Conservation (phyloP, 1,140 invertebrate species). For the Lineus longissimus region DNA sequence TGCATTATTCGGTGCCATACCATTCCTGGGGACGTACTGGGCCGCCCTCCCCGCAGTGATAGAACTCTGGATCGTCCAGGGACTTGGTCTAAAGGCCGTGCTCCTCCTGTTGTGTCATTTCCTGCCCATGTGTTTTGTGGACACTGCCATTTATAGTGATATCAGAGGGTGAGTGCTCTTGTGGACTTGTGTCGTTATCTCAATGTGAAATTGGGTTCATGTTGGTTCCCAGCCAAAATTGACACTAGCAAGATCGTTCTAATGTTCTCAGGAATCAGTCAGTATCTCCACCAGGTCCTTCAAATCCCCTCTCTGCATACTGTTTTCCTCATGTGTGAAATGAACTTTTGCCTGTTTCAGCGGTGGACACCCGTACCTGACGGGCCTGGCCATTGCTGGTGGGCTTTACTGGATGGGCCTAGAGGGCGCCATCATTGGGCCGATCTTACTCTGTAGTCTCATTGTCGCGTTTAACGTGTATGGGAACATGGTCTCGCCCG, state of each 20-base stretch:
- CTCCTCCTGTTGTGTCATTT: constrained; percentile 80
- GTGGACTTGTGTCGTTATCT: no score
- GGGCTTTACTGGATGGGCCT: constrained; percentile 95
- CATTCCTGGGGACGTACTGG: constrained; percentile 90
- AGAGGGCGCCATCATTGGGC: constrained; percentile 94
- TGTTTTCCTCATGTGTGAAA: no score
- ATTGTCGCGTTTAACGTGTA: constrained; percentile 77
- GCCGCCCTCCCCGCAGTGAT: constrained; percentile 88
- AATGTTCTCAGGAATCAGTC: no score
- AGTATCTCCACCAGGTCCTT: no score
- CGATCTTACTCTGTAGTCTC: constrained; percentile 82
- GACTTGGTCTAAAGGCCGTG: constrained; percentile 67
- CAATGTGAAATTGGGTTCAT: background rate
- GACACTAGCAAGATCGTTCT: no score
- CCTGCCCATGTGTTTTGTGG: constrained; percentile 82
- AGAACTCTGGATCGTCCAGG: constrained; percentile 89
- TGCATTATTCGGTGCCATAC: constrained; percentile 86
- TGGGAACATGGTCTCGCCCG: constrained; percentile 37
- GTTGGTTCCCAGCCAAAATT: background rate
- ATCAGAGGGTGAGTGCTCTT: constrained; percentile 80
- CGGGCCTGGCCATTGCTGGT: constrained; percentile 95
- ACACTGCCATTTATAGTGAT: constrained; percentile 93
- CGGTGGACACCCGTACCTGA: constrained; percentile 95
- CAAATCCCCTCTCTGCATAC: no score
- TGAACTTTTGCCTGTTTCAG: constrained; percentile 48